phyloP scores from a whole-genome alignment of 2,888 invertebrate species.

The Ariolimax columbianus region DNA sequence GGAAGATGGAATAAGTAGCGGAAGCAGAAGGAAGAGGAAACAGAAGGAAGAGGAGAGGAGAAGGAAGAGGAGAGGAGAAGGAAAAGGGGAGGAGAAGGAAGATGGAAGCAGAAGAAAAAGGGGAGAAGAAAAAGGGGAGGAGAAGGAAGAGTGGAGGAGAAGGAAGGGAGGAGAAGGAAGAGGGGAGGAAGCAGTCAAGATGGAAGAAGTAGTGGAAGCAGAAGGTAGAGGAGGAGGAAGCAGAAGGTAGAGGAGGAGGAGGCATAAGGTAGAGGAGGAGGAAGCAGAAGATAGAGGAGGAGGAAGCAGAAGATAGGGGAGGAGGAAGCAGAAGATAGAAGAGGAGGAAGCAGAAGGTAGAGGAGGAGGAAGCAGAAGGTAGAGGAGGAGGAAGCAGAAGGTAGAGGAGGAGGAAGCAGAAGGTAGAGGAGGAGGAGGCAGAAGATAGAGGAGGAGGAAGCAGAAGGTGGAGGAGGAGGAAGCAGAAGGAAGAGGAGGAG shows the following conservation, averaged over 20 bases:
- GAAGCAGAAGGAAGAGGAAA: neutral
- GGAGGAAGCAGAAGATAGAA: neutral
- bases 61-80: too few relatives aligned
- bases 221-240: neutral
- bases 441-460: too few relatives aligned
- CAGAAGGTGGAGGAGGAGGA: neutral
- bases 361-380: too few relatives aligned
- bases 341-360: neutral
- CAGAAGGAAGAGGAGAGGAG: too few relatives aligned
- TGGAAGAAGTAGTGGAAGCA: neutral
- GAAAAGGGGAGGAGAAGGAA: too few relatives aligned
- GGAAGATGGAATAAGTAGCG: too few relatives aligned
- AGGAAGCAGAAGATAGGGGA: neutral
- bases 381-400: too few relatives aligned
- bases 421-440: too few relatives aligned
- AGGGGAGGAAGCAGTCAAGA: neutral
- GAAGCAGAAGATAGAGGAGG: neutral
- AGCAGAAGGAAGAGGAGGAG: conserved; percentile 9
- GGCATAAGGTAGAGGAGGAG: neutral
- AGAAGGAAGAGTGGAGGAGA: neutral
- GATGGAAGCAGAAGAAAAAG: neutral
- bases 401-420: too few relatives aligned
- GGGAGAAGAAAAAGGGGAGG: neutral
- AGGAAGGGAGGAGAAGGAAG: neutral
- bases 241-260: neutral